A percentile compares a stretch with the other conserved stretches of the same genome.
These are phyloP conservation scores for Ochropleura plecta DNA, from an alignment of 2,888 invertebrate species.

Conservation along the genomic window DNA sequence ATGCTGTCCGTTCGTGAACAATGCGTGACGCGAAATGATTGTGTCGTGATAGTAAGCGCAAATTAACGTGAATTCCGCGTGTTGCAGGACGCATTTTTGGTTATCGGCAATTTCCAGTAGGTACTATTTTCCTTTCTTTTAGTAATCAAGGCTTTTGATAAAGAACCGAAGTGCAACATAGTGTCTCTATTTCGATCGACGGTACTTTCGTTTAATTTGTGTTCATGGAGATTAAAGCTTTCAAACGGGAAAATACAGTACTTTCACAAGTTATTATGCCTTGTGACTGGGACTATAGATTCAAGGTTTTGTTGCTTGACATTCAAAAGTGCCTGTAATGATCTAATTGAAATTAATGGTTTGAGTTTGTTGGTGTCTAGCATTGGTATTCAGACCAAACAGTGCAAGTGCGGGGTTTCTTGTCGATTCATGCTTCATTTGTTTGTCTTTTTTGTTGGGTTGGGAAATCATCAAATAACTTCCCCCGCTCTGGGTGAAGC, in stretches of 20 bases:
- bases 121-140: not conserved
- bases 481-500: too few species aligned
- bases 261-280: too few species aligned
- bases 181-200: not conserved
- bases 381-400: not conserved
- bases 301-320: too few species aligned
- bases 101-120: too few species aligned
- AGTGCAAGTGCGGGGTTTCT: not conserved
- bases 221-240: not conserved
- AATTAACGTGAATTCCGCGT: slow-evolving; percentile 4
- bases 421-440: not conserved
- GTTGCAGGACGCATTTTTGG: slow-evolving; percentile 6
- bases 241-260: too few species aligned
- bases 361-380: too few species aligned
- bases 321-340: too few species aligned
- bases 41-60: not conserved
- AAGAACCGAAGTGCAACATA: slow-evolving; percentile 19
- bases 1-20: not conserved
- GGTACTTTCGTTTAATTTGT: not conserved
- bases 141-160: too few species aligned
- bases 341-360: too few species aligned
- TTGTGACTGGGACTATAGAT: too few species aligned
- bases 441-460: too few species aligned
- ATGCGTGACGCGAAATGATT: slow-evolving; percentile 4
- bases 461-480: too few species aligned